Evolutionary conservation across 1,140 invertebrate genomes (phyloP), one percentile per base, ranked within the genome.

Genomic region (Stegodyphus dumicola): DNA sequence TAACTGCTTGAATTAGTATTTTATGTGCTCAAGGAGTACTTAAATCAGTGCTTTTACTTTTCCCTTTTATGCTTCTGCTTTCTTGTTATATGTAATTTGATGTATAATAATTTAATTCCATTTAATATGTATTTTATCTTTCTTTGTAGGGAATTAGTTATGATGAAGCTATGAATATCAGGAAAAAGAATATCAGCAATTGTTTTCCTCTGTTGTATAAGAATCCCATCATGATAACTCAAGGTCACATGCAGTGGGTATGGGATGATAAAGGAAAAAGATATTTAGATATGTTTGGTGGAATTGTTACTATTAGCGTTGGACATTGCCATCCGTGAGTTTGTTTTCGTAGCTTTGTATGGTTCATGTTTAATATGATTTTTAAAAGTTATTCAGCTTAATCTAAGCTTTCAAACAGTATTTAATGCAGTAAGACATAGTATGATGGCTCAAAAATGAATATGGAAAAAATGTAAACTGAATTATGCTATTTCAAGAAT

Each of bases 271-370:
- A 93, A 73, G 96, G 96, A 7, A 94, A 93, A 87, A 92, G 96
- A 88, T 99, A 98, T 91, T 92, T 99, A 49, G 98, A 99, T 91
- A 94, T 98, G 91, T 98, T 98, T 91, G 97, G 94, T 10, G 98
- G 98, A 13, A 98, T 99, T 88, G 97, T 98, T 5, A 99, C 98
- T 0, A 95, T 99, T 51, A 97, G 96, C 76, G 96, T 99, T n/a
- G 98, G 98, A 33, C 98, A 99, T 90, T 98, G 96, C 90, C 98
- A 99, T 92, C 97, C 97, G 96, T 98, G 93, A 94, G 95, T 49
- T 33, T 15, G 33, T 15, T 49, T 73, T 49, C 2, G 6, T 51
- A 73, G 49, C 6, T 69, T 69, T 49, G n/a, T 9, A 6, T 33
- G 33, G 1, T 33, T 33, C 33, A 33, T 33, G 33, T 33, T 33